Percentiles rank a stretch among this genome's conserved stretches.
These are phyloP conservation scores for Ricordea florida DNA, from an alignment of 92 coral and sea anemone species.

Conservation along the genomic window DNA sequence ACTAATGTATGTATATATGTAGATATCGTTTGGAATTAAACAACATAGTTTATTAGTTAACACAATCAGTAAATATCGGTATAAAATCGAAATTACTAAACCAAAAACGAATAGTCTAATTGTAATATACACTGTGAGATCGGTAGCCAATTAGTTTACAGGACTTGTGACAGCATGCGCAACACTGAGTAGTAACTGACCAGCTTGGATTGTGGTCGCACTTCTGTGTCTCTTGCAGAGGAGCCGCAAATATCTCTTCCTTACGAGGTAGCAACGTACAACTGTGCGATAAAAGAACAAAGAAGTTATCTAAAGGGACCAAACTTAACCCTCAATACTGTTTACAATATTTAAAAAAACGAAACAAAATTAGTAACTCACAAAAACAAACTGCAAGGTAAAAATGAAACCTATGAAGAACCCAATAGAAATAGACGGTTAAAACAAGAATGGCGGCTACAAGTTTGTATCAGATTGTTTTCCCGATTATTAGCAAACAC, in stretches of 20 bases:
- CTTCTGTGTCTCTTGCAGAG: constrained; percentile 26
- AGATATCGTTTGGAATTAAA: neutral
- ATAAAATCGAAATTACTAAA: too few relatives aligned
- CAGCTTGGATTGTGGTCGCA: constrained; percentile 60
- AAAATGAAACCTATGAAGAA: too few relatives aligned
- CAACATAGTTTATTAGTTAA: too few relatives aligned
- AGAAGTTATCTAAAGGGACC: neutral
- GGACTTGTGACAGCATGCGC: neutral
- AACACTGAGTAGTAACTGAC: constrained; percentile 21
- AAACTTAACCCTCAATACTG: neutral
- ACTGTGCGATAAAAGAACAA: constrained; percentile 15
- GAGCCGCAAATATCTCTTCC: constrained; percentile 39
- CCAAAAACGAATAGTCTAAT: too few relatives aligned
- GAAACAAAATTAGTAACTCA: too few relatives aligned
- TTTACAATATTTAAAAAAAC: neutral
- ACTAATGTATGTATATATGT: too few relatives aligned
- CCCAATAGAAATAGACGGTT: too few relatives aligned
- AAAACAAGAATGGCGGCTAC: too few relatives aligned
- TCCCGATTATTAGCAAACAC: too few relatives aligned
- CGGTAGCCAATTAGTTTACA: neutral
- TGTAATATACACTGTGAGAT: neutral
- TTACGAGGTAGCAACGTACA: constrained; percentile 51
- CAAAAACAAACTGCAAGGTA: too few relatives aligned
- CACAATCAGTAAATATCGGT: too few relatives aligned
- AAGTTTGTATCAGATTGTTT: too few relatives aligned